Base-by-base conservation (phyloP, 2,888 invertebrate genomes). In the Thalpophila matura region DNA sequence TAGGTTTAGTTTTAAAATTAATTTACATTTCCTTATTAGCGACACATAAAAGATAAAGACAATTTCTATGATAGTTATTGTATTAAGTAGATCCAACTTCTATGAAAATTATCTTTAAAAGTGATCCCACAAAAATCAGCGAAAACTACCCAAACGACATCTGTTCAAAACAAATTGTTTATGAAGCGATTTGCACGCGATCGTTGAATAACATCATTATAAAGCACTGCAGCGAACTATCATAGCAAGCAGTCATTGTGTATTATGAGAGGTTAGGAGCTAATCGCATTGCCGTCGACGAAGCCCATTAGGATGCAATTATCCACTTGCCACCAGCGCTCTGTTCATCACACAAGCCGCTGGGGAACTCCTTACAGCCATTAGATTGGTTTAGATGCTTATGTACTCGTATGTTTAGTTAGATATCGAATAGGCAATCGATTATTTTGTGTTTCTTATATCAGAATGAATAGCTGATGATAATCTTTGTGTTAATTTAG, bases 251-350 rank as follows among this genome's bases (percentile, higher is more conserved):
- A 73, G 76, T 59, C 67, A 74, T 74, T 67, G 71, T 79, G 79
- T 81, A 65, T 79, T 71, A 79, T 66, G 68, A 60, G 79, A 79
- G 75, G 80, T 74, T 81, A 72, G 62, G 65, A 59, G 77, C 74
- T 86, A 86, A 86, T 85, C 80, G 73, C 71, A 80, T 85, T 80
- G 80, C 40, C 65, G 67, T 45, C 70, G 74, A 70, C 65, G 68
- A 70, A 66, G 67, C 69, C 75, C 63, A 77, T 81, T 79, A 81
- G 49, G 76, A 69, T 70, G 74, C 76, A 80, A 83, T 83, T 83
- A 83, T 74, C 74, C 77, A 79, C 72, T 81, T 74, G 77, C 66
- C 75, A 70, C 78, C 62, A 54, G 59, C 18, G 66, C 64, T 65
- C 61, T 58, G 61, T 64, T 69, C 54, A 67, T 59, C 78, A 70